Base-by-base conservation (phyloP, 37 sponge, comb jelly and placozoan species). In the Haliclona indistincta region DNA sequence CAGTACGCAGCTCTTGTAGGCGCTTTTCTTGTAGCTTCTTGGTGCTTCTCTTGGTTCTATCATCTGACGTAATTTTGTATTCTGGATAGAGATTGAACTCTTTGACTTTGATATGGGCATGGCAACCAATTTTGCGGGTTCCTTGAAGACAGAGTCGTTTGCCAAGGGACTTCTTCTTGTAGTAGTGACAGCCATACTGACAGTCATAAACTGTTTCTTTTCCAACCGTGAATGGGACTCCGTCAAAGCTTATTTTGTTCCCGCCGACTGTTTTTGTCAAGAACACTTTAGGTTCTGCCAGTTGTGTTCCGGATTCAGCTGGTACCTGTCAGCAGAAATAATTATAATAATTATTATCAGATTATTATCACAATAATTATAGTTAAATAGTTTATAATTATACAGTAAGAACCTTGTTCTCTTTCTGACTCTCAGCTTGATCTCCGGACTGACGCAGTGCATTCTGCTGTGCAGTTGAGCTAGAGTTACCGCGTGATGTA, bases 61-160 rank as follows among this genome's bases (percentile, higher is more conserved):
- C 13, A 15, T 13, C 38, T 13, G 4, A 8, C 20, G 4, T 4
- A 26, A 75, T 5, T 71, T 23, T 15, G 35, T 54, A 77, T 15
- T 51, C 56, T 4, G 78, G 78, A 42, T 15, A 66, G 26, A 53
- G 55, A 1, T 41, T 64, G 28, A 29, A 33, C 2, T 35, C 34
- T 32, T 52, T 38, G 36, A 63, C 29, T 3, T 6, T 20, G 5
- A 76, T 76, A 28, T 63, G 66, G 26, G 77, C 77, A 5, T 47
- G 67, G 38, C 77, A 76, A 22, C 77, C 77, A 32, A 76, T 38
- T 26, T 76, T 76, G 30, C 73, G 26, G 37, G 58, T 72, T 15
- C 73, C 73, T 33, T 72, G 73, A 30, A 60, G 62, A 28, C 62
- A 30, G 8, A 60, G 25, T n/a, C 62, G 11, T 10, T 7, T 60